Evolutionary conservation across 2,888 invertebrate genomes (phyloP).

Genomic region (Leucophora obtusa): DNA sequence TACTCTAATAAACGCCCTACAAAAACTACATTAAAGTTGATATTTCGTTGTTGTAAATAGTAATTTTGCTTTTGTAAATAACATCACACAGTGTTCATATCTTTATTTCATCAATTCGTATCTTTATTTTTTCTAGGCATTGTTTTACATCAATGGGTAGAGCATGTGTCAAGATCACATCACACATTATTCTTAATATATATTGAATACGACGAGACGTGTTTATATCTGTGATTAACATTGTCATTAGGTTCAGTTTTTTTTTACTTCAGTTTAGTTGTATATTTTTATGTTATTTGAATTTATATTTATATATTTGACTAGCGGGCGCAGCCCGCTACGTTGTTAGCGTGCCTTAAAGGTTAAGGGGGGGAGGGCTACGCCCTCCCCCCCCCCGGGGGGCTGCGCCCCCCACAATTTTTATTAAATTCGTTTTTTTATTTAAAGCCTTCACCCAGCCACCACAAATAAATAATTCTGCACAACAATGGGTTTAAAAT

Average conservation of each 20-base stretch:
- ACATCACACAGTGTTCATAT: slow-evolving; percentile 27
- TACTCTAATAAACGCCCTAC: slow-evolving; percentile 53
- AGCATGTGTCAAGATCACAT: slow-evolving; percentile 58
- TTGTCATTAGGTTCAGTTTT: slow-evolving; percentile 42
- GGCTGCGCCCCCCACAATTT: no score
- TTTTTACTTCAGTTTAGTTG: slow-evolving; percentile 10
- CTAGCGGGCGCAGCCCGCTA: no score
- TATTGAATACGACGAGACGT: slow-evolving; percentile 12
- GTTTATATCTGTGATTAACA: slow-evolving; percentile 29
- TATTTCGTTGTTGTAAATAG: slow-evolving; percentile 11
- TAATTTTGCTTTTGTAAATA: slow-evolving; percentile 37
- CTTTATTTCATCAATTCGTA: slow-evolving; percentile 27
- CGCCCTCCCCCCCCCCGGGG: no score
- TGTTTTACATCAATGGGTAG: slow-evolving; percentile 22
- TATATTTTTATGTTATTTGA: slow-evolving; percentile 21
- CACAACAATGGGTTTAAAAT: no score
- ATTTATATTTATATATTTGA: slow-evolving; percentile 2
- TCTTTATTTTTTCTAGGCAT: neutral
- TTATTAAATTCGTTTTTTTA: no score
- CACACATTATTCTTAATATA: slow-evolving; percentile 16
- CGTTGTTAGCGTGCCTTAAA: no score
- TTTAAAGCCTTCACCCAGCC: no score
- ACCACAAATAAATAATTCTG: no score
- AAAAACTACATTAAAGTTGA: slow-evolving; percentile 47
- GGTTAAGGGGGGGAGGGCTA: no score